phyloP scores from a whole-genome alignment of 2,888 invertebrate species.

The Sceliomorpha sp. region DNA sequence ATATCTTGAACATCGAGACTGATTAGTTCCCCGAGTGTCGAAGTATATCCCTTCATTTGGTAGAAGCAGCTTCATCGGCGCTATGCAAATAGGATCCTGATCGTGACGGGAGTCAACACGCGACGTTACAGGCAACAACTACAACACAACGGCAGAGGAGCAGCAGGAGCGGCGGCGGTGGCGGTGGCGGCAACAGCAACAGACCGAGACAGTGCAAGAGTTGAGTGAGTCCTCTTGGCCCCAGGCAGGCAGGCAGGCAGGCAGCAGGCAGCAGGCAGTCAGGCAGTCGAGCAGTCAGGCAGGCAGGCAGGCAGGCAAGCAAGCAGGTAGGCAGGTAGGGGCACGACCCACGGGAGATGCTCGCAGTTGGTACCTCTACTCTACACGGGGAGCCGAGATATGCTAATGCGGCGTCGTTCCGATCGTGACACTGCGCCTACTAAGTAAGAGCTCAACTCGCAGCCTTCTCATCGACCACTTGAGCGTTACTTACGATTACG shows the following conservation, averaged over 20 bases:
- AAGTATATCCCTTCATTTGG: slow-evolving; percentile 41
- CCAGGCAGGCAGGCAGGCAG: no score
- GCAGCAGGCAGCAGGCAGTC: no score
- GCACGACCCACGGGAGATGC: slow-evolving; percentile 65
- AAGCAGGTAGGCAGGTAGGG: no score
- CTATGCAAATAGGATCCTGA: slow-evolving; percentile 79
- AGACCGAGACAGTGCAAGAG: no score
- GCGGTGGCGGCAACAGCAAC: no score
- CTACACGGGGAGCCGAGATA: slow-evolving; percentile 73
- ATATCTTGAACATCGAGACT: slow-evolving; percentile 27
- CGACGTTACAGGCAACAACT: slow-evolving; percentile 69
- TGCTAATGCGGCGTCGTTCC: slow-evolving; percentile 76
- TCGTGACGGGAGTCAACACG: slow-evolving; percentile 78
- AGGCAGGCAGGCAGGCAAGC: no score
- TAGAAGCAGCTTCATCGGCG: slow-evolving; percentile 75
- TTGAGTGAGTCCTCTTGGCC: slow-evolving; percentile 65
- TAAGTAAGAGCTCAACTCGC: slow-evolving; percentile 80
- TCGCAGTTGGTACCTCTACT: slow-evolving; percentile 57
- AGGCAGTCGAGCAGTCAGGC: no score
- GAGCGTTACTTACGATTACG: slow-evolving; percentile 53
- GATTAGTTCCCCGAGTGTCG: slow-evolving; percentile 44
- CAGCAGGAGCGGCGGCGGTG: slow-evolving; percentile 2
- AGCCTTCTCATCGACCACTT: slow-evolving; percentile 64
- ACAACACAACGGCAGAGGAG: slow-evolving; percentile 44
- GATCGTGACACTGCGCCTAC: slow-evolving; percentile 78